Evolutionary conservation across 2,888 invertebrate species (phyloP), one percentile per base, ranked within the genome.

Genomic region (Sicus ferrugineus): DNA sequence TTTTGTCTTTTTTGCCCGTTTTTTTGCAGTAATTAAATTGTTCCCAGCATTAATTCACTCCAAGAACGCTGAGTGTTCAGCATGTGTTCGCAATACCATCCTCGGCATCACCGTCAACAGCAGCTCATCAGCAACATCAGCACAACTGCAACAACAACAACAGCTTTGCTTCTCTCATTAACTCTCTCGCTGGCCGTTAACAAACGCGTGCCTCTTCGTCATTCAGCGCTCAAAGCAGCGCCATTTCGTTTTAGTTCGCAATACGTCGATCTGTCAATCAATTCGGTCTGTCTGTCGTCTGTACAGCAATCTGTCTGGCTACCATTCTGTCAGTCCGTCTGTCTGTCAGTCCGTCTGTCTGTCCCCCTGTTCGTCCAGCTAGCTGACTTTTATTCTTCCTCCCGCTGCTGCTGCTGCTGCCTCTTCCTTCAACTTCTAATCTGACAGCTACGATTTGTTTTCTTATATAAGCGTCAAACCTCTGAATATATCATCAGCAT

Each of bases 61-160:
- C 38, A 66, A 66, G 38, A 54, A 26, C 65, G 65, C 54, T 54
- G 54, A 66, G 65, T 66, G 65, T 54, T 54, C 54, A 54, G 54
- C 63, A 50, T 46, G 48, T 28, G 63, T 63, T 50, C 46, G 23
- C 9, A 21, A 14, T 21, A 62, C n/a, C 30, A 46, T 26, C 62
- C 42, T 21, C 62, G 26, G 30, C 48, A 16, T 26, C 63, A 28
- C 26, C 63, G 19, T 48, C 48, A 16, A 19, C 31, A 19, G 19
- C 50, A 28, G 28, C 46, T 59, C 23, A 31, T 30, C 28, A 38
- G 5, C 6, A 59, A 3, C 38, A 21, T 21, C 38, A 59, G 19
- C 38, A 59, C 34, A 59, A 9, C 26, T 2, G 30, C 56, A 56
- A 56, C 56, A 56, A 56, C 2, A 23, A 54, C 1, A 34, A 34